Percentiles rank a stretch among this genome's conserved stretches.
Conservation (phyloP, 2,113 vertebrate genomes). For the Odontophorus gujanensis region DNA sequence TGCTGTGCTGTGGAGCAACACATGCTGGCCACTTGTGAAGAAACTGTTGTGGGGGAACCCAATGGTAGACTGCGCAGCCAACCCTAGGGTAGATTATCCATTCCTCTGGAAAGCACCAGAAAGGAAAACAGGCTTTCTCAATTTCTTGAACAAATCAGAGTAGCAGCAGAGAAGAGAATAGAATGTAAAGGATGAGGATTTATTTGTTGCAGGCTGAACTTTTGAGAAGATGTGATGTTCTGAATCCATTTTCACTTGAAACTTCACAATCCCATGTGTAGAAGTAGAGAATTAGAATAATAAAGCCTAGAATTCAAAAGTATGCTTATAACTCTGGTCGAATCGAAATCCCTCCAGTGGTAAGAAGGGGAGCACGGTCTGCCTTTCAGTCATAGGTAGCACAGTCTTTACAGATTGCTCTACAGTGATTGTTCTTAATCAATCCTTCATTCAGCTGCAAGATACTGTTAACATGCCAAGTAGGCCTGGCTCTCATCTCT, state of each 20-base stretch:
- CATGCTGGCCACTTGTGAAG: neutral
- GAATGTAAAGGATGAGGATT: neutral
- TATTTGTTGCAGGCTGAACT: neutral
- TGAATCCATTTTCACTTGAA: neutral
- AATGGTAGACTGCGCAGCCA: neutral
- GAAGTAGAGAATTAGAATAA: conserved; percentile 4
- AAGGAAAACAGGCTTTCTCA: neutral
- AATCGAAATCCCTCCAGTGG: neutral
- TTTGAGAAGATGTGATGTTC: neutral
- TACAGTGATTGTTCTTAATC: conserved; percentile 36
- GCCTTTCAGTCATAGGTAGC: conserved; percentile 15
- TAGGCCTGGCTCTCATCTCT: conserved; percentile 6
- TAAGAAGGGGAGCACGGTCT: neutral
- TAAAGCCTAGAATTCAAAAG: conserved; percentile 9
- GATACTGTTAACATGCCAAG: conserved; percentile 25
- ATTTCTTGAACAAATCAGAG: neutral
- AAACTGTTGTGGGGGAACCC: neutral
- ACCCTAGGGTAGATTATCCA: neutral
- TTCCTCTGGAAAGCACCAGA: neutral
- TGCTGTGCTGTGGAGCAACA: fast-evolving
- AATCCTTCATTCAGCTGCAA: neutral
- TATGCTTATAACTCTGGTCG: neutral
- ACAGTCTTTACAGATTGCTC: conserved; percentile 14
- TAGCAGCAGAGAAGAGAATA: neutral
- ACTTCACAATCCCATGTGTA: neutral